Base-by-base conservation (phyloP, 2,113 vertebrate species). In the Anoplopoma fimbria region DNA sequence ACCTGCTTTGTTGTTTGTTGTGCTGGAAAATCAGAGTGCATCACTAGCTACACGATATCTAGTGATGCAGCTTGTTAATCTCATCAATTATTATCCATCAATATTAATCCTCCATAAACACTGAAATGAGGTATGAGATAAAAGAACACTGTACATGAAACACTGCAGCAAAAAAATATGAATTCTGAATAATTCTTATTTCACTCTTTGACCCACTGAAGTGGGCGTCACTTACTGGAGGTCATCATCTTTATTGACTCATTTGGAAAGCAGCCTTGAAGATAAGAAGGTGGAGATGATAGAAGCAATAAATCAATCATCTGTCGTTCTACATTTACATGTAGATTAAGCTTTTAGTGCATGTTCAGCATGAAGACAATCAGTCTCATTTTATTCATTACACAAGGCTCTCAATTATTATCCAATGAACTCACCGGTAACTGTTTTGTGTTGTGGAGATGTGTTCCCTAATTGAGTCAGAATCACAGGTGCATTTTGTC, bases 211-310 rank as follows among this genome's bases (percentile, higher is more conserved):
- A 73, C 15, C 25, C 1, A 2, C 36, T 42, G 4, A 29, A 15
- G 38, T 64, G 33, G 47, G 33, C 1, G 5, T 76, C 9, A 27
- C 40, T 17, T 33, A 9, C 36, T 6, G 17, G 33, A 36, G 49
- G 17, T 55, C 21, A 8, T 42, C 13, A 42, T 23, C n/a, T 58
- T 42, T n/a, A 73, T 60, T 34, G 31, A 49, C 57, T 58, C 14
- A 47, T 77, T 7, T 29, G 49, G 40, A 31, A 29, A 45, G n/a
- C 49, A 77, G 25, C 75, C 27, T 58, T 67, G 36, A 45, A 58
- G 75, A 77, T 77, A 68, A 77, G 27, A 57, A 2, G 14, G 27
- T 57, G 47, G 17, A 33, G 27, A 6, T 42, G 13, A 31, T 40
- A 25, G 7, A 27, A 12, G 49, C 19, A 17, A 58, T 68, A 68